A percentile compares a stretch with the other conserved stretches of the same genome.
Conservation (phyloP, 2,113 vertebrate genomes). For the Anoura caudifer region DNA sequence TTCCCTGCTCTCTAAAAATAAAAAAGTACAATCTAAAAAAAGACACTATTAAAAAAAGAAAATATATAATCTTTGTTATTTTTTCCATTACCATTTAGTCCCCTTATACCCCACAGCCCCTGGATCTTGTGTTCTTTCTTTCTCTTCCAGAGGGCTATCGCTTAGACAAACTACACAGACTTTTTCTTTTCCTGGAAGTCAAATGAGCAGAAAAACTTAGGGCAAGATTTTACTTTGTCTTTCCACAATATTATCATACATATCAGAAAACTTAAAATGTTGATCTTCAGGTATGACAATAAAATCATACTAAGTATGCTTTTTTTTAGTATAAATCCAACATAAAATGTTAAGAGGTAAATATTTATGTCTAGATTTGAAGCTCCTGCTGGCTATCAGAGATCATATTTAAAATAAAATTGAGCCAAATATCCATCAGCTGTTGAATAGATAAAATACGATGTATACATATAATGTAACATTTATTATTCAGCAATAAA, state of each 20-base stretch:
- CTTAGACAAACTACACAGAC: background rate
- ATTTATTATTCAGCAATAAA: background rate
- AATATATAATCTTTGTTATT: too few relatives aligned
- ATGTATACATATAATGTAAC: background rate
- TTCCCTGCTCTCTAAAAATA: too few relatives aligned
- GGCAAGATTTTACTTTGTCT: background rate
- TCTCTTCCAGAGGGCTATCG: background rate
- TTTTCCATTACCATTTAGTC: too few relatives aligned
- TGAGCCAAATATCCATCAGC: background rate
- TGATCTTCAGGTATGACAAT: background rate
- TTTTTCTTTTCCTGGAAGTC: background rate
- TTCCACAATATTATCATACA: background rate
- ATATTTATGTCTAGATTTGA: slow-evolving; percentile 29
- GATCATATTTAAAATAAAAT: slow-evolving; percentile 33
- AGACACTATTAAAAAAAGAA: too few relatives aligned
- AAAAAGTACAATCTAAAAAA: too few relatives aligned
- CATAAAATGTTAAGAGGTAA: background rate
- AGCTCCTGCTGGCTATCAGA: background rate
- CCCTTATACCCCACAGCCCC: too few relatives aligned
- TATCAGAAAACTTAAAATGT: background rate
- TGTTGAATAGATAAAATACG: background rate
- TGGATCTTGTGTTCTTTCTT: background rate
- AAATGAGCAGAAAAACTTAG: background rate
- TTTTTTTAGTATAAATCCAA: slow-evolving; percentile 20
- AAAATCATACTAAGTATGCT: background rate